A percentile compares a stretch with the other conserved stretches of the same genome.
phyloP scores from a whole-genome alignment of 2,888 invertebrate genomes.

The Philereme vetulata region DNA sequence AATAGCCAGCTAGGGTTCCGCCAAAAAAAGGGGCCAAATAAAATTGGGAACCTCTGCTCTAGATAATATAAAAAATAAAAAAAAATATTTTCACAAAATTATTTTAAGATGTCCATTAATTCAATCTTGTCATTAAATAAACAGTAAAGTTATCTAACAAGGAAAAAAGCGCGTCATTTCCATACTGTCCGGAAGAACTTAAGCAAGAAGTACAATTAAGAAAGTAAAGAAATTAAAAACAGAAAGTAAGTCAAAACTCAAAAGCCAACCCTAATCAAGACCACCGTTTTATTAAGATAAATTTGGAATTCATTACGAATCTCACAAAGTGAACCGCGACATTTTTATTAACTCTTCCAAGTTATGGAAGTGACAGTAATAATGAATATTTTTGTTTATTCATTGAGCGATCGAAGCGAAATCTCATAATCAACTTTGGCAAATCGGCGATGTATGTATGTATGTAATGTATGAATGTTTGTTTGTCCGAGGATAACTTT shows the following conservation, averaged over 20 bases:
- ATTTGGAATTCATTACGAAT: conserved; percentile 52
- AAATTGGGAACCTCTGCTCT: no score
- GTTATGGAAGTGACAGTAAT: conserved; percentile 30
- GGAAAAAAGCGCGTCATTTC: conserved; percentile 6
- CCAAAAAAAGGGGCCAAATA: no score
- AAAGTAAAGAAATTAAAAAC: conserved; percentile 32
- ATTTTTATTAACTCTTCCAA: conserved; percentile 53
- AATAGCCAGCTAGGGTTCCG: no score
- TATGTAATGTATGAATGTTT: no score
- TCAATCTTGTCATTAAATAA: background rate
- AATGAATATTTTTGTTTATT: no score
- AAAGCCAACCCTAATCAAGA: conserved; percentile 39
- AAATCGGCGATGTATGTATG: no score
- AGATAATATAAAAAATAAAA: no score
- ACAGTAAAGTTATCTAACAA: background rate
- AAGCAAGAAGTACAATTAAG: conserved; percentile 24
- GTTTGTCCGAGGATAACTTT: no score
- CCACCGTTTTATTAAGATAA: conserved; percentile 44
- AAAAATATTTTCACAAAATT: no score
- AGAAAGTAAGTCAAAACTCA: conserved; percentile 23
- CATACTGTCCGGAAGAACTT: conserved; percentile 8
- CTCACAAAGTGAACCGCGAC: conserved; percentile 46
- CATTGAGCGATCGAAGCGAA: no score
- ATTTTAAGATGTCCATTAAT: no score
- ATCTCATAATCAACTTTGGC: no score